Base-by-base conservation (phyloP, 2,113 vertebrate genomes). In the Tauraco erythrolophus region DNA sequence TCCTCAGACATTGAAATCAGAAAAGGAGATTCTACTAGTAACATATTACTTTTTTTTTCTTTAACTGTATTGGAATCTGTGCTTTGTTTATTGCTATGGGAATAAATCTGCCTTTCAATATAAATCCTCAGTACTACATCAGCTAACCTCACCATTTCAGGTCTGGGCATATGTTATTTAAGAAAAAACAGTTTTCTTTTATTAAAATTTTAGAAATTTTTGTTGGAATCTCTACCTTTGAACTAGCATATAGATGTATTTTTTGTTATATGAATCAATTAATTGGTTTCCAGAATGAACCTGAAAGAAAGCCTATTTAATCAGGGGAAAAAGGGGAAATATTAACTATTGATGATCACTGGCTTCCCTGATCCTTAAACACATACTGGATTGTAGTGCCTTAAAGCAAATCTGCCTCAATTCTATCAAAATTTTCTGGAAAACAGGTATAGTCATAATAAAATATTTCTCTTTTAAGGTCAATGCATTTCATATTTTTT, bases 381-480 rank as follows among this genome's bases (percentile, higher is more conserved):
- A 41, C 0, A 0, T 48, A 48, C 25, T 54, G 30, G 6, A 48
- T 16, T 41, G 10, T 31, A 46, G 14, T 39, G 10, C 13, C 10
- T 27, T 33, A 76, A 35, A 35, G 11, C 11, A 86, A 54, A 48
- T 27, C 46, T 85, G 33, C 11, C 17, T 51, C 51, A 53, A 31
- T 43, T 6, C 31, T 24, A 70, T 27, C 2, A 54, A 77, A 57
- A 51, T 11, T 33, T 64, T 64, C 14, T 31, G 18, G 18, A 33
- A 78, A 64, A 37, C 10, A 33, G 14, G 31, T 72, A 57, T 8
- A 66, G 18, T 48, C 4, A 21, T 69, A 8, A 37, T 10, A 30
- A 72, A 58, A 31, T 24, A 22, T 14, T 69, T 80, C 76, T 39
- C 13, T 69, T 41, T 4, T 28, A 68, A 8, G 24, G 28, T 48